These are phyloP conservation scores for Phodopus roborovskii DNA, from an alignment of 2,113 vertebrate genomes.

Conservation along the genomic window DNA sequence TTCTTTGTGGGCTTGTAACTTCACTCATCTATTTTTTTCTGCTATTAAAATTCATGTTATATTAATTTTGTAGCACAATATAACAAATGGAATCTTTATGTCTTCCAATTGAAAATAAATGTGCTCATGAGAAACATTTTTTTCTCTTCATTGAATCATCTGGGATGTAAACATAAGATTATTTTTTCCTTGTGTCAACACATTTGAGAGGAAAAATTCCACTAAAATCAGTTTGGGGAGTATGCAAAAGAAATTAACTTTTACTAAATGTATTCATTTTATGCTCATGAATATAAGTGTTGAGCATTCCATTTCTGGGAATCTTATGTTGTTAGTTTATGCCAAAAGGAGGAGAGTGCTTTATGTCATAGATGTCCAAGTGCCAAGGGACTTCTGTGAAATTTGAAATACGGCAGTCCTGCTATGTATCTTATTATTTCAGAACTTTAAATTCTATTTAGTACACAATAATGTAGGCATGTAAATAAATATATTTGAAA, in stretches of 20 bases:
- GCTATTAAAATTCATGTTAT: conserved; percentile 34
- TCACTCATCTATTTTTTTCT: conserved; percentile 53
- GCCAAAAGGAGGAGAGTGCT: not conserved
- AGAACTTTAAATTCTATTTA: not conserved
- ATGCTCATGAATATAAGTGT: not conserved
- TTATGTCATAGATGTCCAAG: not conserved
- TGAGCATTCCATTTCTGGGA: not conserved
- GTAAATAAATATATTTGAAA: not conserved
- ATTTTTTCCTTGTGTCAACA: conserved; percentile 50
- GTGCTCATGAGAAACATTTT: conserved; percentile 52
- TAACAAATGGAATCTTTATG: conserved; percentile 53
- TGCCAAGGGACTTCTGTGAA: not conserved
- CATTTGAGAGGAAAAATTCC: not conserved
- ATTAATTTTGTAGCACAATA: conserved; percentile 59
- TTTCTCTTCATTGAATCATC: conserved; percentile 69
- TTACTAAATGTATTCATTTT: not conserved
- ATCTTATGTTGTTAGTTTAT: not conserved
- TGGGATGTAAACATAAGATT: conserved; percentile 49
- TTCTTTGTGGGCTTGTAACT: conserved; percentile 29
- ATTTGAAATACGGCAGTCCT: not conserved
- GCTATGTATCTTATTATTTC: not conserved
- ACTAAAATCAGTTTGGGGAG: not conserved
- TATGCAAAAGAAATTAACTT: conserved; percentile 14
- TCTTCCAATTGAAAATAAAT: conserved; percentile 64
- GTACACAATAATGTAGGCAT: not conserved